These are phyloP conservation scores for Sclerurus mexicanus DNA, from an alignment of 2,113 vertebrate species.

Conservation along the genomic window DNA sequence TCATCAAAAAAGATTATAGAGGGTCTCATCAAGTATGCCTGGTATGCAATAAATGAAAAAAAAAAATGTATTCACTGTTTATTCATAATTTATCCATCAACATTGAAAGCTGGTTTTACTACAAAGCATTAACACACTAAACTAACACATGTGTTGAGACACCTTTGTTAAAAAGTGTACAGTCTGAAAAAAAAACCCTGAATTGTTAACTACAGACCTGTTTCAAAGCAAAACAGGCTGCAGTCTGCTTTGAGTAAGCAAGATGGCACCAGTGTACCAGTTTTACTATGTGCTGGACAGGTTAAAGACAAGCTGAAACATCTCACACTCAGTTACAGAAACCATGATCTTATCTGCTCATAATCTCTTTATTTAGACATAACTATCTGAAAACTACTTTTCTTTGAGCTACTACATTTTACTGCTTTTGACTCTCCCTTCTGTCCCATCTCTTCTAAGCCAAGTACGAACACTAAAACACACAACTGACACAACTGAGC, in stretches of 20 bases:
- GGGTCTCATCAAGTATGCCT: conserved; percentile 99
- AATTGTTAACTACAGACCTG: background rate
- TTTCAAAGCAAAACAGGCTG: background rate
- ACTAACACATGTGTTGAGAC: background rate
- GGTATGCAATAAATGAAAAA: background rate
- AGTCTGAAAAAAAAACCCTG: background rate
- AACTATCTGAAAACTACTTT: background rate
- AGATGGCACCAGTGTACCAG: conserved; percentile 61
- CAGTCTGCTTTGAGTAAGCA: conserved; percentile 40
- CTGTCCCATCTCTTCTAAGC: background rate
- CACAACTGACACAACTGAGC: background rate
- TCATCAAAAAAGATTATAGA: conserved; percentile 99
- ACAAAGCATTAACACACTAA: background rate
- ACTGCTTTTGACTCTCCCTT: background rate
- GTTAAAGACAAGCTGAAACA: background rate
- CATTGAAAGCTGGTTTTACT: background rate
- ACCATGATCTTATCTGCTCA: background rate
- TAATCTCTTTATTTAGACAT: background rate
- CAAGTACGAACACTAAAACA: background rate
- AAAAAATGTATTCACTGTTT: background rate
- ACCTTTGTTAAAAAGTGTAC: background rate
- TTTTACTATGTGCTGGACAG: background rate
- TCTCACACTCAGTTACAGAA: background rate
- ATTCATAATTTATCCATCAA: background rate
- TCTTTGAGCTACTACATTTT: background rate